phyloP scores from a whole-genome alignment of 2,113 vertebrate genomes.

The Colaptes auratus region DNA sequence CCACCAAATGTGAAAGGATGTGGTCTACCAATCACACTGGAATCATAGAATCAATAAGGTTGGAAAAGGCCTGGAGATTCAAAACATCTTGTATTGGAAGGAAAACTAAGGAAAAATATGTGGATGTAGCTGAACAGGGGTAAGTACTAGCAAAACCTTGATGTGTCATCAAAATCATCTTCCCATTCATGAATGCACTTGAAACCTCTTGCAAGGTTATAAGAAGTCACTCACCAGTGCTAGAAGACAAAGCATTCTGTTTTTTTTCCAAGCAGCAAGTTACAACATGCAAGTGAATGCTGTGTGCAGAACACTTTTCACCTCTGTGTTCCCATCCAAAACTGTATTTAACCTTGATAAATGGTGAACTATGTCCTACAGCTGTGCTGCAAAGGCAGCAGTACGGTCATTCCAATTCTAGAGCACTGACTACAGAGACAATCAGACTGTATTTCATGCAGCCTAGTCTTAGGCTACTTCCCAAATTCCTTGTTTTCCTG shows the following conservation, averaged over 20 bases:
- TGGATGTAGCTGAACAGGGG: neutral
- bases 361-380: slow-evolving; percentile 33
- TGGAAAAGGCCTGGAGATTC: neutral
- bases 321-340: slow-evolving; percentile 33
- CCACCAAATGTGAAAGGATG: slow-evolving; percentile 8
- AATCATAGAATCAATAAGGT: too few species aligned
- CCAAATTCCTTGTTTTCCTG: neutral
- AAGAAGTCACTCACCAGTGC: slow-evolving; percentile 20
- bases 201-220: slow-evolving; percentile 46
- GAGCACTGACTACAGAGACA: neutral
- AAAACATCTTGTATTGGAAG: slow-evolving; percentile 3
- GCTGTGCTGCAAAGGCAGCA: slow-evolving; percentile 43
- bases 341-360: slow-evolving; percentile 55
- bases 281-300: neutral
- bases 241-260: slow-evolving; percentile 44
- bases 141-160: slow-evolving; percentile 29
- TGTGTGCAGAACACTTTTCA: slow-evolving; percentile 34
- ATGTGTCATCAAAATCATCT: slow-evolving; percentile 44
- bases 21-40: neutral
- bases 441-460: neutral
- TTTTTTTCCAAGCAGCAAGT: slow-evolving; percentile 35
- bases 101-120: slow-evolving; percentile 17
- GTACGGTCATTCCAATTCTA: slow-evolving; percentile 15
- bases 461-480: neutral
- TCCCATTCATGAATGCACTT: slow-evolving; percentile 18